Base-by-base conservation (phyloP, 92 coral and sea anemone genomes). In the Umimayanthus chanpuru region DNA sequence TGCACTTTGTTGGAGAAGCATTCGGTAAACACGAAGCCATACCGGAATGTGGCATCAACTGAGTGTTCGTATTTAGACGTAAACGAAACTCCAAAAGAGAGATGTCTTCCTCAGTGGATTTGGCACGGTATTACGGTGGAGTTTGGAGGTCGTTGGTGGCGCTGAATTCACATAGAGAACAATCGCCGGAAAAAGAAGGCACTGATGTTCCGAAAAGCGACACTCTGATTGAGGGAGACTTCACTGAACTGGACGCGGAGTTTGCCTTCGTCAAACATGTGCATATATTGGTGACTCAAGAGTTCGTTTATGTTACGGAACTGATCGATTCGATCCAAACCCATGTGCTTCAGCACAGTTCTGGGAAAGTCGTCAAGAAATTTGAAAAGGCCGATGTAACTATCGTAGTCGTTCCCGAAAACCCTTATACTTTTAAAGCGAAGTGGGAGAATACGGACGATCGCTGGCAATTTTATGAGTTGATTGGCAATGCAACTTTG, bases 201-300 rank as follows among this genome's bases (percentile, higher is more conserved):
- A 70, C 41, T 55, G 41, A 56, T 30, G 65, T 83, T 44, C 77
- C 87, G 25, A 83, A 83, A 83, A 68, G 92, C 36, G 94, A 95
- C 50, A 94, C 92, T 79, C 86, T 97, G 90, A 92, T 95, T 76
- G 96, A 97, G 81, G 98, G 99, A 53, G 97, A 97, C 73, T 95
- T 97, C 79, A 79, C 92, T 23, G 96, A 97, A 86, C 90, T 97
- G 25, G 91, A 94, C 82, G 87, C 82, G 65, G 96, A 97, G 77
- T 93, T 91, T 26, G 93, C 94, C 81, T 90, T 89, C 71, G 88
- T 94, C 23, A 93, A 92, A 81, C 93, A 96, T 58, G 98, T 92
- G 18, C 93, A 92, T 26, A 97, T 97, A 77, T 89, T 95, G 25
- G 93, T 95, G 28, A 93, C 96, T 55, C 90, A 88, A 32, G 99